Conservation (phyloP, 2,888 invertebrate species). For the Lasioglossum morio region DNA sequence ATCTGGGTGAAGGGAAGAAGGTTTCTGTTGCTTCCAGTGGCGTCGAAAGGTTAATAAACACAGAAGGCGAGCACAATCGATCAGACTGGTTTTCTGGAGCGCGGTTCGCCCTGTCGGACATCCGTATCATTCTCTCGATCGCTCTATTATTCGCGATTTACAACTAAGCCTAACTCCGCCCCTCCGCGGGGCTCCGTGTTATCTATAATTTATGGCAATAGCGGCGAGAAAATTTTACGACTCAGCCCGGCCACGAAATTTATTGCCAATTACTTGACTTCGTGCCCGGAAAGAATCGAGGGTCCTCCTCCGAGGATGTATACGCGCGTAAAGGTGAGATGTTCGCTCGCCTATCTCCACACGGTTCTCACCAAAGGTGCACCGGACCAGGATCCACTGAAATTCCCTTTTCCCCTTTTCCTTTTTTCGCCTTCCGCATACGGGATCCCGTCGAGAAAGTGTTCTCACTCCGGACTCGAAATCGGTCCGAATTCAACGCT, state of each 20-base stretch:
- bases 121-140: slow-evolving; percentile 42
- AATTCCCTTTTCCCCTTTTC: slow-evolving; percentile 36
- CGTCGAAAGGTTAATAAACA: neutral
- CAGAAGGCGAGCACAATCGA: neutral
- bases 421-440: neutral
- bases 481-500: slow-evolving; percentile 8
- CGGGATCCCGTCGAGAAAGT: slow-evolving; percentile 4
- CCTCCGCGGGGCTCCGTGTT: slow-evolving; percentile 54
- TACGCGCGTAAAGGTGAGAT: slow-evolving; percentile 57
- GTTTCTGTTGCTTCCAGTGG: neutral
- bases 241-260: slow-evolving; percentile 65
- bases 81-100: neutral
- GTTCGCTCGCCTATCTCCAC: slow-evolving; percentile 27
- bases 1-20: neutral
- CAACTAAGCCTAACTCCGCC: slow-evolving; percentile 62
- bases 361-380: neutral
- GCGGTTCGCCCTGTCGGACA: neutral
- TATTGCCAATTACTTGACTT: slow-evolving; percentile 74
- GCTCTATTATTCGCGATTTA: slow-evolving; percentile 67
- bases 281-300: slow-evolving; percentile 73
- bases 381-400: slow-evolving; percentile 3
- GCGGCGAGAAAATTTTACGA: slow-evolving; percentile 74
- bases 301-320: slow-evolving; percentile 56
- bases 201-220: slow-evolving; percentile 74
- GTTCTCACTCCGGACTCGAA: neutral